Evolutionary conservation across 64 coral and sea anemone genomes (phyloP), one percentile per base, ranked within the genome.

Genomic region (Orbicella faveolata): DNA sequence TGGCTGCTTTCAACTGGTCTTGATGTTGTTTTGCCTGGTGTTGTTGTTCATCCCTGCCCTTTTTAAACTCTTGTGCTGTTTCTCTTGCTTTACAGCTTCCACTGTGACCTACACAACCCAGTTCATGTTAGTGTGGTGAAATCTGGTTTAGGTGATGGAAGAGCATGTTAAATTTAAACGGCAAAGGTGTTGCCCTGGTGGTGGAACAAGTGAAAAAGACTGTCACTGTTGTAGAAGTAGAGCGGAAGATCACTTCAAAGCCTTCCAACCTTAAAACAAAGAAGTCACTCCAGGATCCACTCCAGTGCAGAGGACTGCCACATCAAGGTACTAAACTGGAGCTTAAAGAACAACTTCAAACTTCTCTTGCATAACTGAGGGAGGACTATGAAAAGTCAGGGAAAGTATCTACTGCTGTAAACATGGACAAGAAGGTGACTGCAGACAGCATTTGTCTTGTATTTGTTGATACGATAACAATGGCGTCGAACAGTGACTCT

Each of bases 211-310:
- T 39, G 77, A 79, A 64, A 41, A 41, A 79, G 73, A 23, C 73
- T 54, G 74, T 88, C 48, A 88, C 74, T 75, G 87, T 89, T 63
- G 87, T 89, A 89, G 52, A 89, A 23, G 75, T 67, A 57, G 87
- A 52, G 12, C 23, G 75, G 52, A 78, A 89, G 36, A 76, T 89
- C 35, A 30, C n/a, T 77, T 59, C 62, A 75, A 79, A 78, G 75
- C 74, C 61, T 36, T 63, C 74, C 44, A 77, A 51, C 36, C 75
- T 79, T 0, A 79, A 89, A 36, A 89, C 87, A 67, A 89, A 89
- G 3, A 89, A 78, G 69, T 89, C 73, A 76, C 73, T 89, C 57
- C 25, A 89, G 74, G 87, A 89, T 61, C 74, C 73, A 76, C 87
- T 89, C 36, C 74, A 23, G n/a, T 59, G 62, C 52, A 54, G 53